Conservation (phyloP, 92 coral and sea anemone species). For the Phymanthus crucifer region DNA sequence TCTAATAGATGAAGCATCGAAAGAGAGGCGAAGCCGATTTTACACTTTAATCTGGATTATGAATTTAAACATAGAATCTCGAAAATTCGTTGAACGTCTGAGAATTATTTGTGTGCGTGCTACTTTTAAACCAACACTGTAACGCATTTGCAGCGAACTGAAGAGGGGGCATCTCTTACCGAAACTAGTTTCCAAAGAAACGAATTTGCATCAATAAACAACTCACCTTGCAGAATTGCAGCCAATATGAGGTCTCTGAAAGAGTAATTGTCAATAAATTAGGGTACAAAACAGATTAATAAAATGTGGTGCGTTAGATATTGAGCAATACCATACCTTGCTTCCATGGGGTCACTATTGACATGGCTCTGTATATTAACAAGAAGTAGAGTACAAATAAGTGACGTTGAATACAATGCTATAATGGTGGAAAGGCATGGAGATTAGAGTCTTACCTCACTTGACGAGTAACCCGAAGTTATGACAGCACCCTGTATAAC, state of each 20-base stretch:
- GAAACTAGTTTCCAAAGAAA: too few species aligned
- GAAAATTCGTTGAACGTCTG: too few species aligned
- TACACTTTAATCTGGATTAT: too few species aligned
- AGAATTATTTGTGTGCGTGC: too few species aligned
- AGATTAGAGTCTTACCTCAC: constrained; percentile 45
- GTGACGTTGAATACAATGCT: neutral
- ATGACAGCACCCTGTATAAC: constrained; percentile 47
- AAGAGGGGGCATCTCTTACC: too few species aligned
- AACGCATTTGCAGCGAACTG: too few species aligned
- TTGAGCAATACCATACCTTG: constrained; percentile 53
- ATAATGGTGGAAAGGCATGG: neutral
- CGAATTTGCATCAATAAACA: neutral
- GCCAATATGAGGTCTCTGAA: constrained; percentile 85
- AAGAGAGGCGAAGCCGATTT: too few species aligned
- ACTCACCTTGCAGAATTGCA: constrained; percentile 88
- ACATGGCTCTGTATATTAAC: constrained; percentile 52
- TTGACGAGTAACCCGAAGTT: constrained; percentile 52
- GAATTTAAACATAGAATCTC: too few species aligned
- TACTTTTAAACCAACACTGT: too few species aligned
- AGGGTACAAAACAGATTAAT: neutral
- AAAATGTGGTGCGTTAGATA: too few species aligned
- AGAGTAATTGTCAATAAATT: neutral
- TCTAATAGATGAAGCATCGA: too few species aligned
- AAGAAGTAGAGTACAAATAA: constrained; percentile 3
- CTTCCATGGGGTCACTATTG: constrained; percentile 71